Conservation (phyloP, 2,797 vertebrate species). For the Sarcophilus harrisii region DNA sequence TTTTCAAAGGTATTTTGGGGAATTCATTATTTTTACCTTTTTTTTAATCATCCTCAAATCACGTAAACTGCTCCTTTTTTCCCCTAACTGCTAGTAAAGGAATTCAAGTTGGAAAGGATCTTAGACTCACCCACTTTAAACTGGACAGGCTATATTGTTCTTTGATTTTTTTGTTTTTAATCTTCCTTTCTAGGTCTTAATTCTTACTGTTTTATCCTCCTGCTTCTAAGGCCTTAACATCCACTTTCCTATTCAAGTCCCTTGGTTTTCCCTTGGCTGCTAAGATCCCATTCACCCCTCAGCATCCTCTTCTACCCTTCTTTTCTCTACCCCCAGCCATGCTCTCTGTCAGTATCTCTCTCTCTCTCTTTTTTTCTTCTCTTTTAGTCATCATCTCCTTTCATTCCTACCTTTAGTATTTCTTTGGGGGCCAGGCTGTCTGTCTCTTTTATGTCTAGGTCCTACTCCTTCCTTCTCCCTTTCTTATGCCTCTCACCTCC, state of each 20-base stretch:
- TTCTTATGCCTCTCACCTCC: neutral
- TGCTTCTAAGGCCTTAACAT: slow-evolving; percentile 17
- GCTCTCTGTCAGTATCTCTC: slow-evolving; percentile 62
- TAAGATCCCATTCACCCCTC: neutral
- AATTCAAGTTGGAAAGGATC: slow-evolving; percentile 37
- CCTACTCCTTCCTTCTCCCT: slow-evolving; percentile 36
- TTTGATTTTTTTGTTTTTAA: slow-evolving; percentile 40
- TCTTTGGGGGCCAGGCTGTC: slow-evolving; percentile 38
- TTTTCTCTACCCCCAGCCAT: slow-evolving; percentile 8
- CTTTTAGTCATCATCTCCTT: slow-evolving; percentile 43
- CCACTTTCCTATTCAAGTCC: slow-evolving; percentile 5
- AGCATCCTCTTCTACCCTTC: neutral
- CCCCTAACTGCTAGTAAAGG: slow-evolving; percentile 28
- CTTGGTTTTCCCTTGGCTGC: slow-evolving; percentile 34
- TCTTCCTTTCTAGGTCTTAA: slow-evolving; percentile 19
- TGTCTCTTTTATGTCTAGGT: slow-evolving; percentile 61
- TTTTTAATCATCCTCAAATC: slow-evolving; percentile 43
- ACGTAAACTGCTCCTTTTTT: slow-evolving; percentile 26
- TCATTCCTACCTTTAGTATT: slow-evolving; percentile 48
- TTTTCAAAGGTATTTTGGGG: slow-evolving; percentile 34
- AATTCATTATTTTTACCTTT: slow-evolving; percentile 31
- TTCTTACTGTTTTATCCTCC: slow-evolving; percentile 29
- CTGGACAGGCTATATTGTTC: slow-evolving; percentile 27
- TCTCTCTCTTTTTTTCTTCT: slow-evolving; percentile 59
- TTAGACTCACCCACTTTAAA: slow-evolving; percentile 31